These are phyloP conservation scores for Clarias macrocephalus DNA, from an alignment of 2,113 vertebrate species.

Conservation along the genomic window DNA sequence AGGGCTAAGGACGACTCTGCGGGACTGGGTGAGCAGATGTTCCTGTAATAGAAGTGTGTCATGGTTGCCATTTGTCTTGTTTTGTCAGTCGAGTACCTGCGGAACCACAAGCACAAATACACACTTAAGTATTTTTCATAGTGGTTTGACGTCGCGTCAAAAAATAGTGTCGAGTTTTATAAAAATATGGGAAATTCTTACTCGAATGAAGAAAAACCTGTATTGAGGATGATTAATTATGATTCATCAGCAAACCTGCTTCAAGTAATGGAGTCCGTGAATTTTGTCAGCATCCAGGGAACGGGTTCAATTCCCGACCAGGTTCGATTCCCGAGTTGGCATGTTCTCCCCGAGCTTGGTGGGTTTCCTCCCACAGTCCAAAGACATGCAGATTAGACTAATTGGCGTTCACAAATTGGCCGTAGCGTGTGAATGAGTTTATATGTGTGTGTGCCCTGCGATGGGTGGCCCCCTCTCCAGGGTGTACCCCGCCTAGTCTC, in stretches of 20 bases:
- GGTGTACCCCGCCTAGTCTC: no score
- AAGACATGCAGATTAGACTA: no score
- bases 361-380: no score
- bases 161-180: no score
- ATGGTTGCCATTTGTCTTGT: neutral
- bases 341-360: no score
- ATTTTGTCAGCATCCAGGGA: neutral
- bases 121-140: neutral
- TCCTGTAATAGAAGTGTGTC: constrained; percentile 37
- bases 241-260: no score
- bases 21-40: constrained; percentile 38
- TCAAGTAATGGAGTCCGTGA: neutral
- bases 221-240: neutral
- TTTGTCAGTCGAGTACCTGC: neutral
- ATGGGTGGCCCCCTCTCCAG: no score
- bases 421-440: no score
- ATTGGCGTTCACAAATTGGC: no score
- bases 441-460: no score
- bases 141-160: neutral
- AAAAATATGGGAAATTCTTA: neutral
- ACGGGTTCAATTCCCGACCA: no score
- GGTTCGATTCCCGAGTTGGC: no score
- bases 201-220: neutral
- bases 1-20: neutral
- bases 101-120: neutral